These are phyloP conservation scores for Hirtodrosophila confusa DNA, from an alignment of 2,888 invertebrate genomes.

Conservation along the genomic window DNA sequence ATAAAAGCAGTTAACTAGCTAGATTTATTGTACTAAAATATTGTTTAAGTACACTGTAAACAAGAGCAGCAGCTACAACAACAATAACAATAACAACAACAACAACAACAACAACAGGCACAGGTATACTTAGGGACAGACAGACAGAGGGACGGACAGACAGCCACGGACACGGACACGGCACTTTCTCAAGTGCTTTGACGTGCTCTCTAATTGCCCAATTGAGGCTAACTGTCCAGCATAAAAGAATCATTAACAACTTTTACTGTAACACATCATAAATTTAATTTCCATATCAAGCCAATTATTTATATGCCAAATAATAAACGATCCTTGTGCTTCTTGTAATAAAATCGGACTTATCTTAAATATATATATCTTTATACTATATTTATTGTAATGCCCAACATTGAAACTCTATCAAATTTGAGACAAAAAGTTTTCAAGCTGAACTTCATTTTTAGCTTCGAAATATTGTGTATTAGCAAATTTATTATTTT, in stretches of 20 bases:
- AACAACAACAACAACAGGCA: constrained; percentile 24
- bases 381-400: no score
- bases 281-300: constrained; percentile 24
- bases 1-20: constrained; percentile 80
- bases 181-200: constrained; percentile 69
- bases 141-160: background rate
- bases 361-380: no score
- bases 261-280: constrained; percentile 48
- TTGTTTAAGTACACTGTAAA: constrained; percentile 73
- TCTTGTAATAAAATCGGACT: no score
- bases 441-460: no score
- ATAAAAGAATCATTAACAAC: constrained; percentile 43
- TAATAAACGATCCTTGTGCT: background rate
- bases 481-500: no score
- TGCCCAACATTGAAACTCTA: no score
- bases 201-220: constrained; percentile 48
- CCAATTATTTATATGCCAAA: constrained; percentile 14
- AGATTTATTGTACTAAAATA: constrained; percentile 79
- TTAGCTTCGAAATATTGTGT: no score
- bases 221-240: constrained; percentile 45
- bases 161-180: constrained; percentile 38
- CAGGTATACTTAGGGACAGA: constrained; percentile 18
- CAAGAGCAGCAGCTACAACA: constrained; percentile 46
- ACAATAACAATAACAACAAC: background rate
- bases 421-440: no score